These are phyloP conservation scores for Heterochromis multidens DNA, from an alignment of 2,113 vertebrate genomes.

Conservation along the genomic window DNA sequence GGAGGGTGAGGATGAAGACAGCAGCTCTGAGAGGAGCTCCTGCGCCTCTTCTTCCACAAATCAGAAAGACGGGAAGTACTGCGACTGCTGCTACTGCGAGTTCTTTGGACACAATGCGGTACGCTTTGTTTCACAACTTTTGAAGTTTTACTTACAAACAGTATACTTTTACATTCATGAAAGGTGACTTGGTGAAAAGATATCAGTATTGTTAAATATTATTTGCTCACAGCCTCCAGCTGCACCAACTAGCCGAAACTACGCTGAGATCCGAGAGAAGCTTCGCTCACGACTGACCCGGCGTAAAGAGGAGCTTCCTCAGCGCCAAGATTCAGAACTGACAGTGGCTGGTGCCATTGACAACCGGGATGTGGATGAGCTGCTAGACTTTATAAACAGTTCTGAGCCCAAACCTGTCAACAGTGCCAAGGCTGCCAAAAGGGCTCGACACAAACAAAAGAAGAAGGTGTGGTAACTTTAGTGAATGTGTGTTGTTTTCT, in stretches of 20 bases:
- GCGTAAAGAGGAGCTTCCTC: slow-evolving; percentile 93
- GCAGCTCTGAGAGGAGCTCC: slow-evolving; percentile 97
- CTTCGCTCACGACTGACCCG: slow-evolving; percentile 92
- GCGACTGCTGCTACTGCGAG: slow-evolving; percentile 99
- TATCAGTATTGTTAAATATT: neutral
- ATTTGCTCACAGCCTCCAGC: slow-evolving; percentile 84
- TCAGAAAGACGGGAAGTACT: slow-evolving; percentile 98
- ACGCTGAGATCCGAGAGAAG: slow-evolving; percentile 97
- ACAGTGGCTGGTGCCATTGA: slow-evolving; percentile 79
- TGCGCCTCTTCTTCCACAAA: slow-evolving; percentile 96
- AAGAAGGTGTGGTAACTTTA: slow-evolving; percentile 85
- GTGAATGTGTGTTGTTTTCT: neutral
- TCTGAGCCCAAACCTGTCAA: slow-evolving; percentile 93
- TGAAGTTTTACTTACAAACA: neutral
- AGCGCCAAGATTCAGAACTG: slow-evolving; percentile 87
- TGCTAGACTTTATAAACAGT: slow-evolving; percentile 97
- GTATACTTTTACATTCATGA: neutral
- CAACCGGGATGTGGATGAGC: slow-evolving; percentile 92
- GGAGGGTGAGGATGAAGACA: slow-evolving; percentile 96
- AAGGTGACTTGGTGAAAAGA: neutral
- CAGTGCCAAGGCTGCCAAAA: slow-evolving; percentile 96
- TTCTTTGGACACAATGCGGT: slow-evolving; percentile 99
- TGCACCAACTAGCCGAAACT: slow-evolving; percentile 97
- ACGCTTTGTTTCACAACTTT: slow-evolving; percentile 14
- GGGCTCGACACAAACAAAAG: slow-evolving; percentile 98